Base-by-base conservation (phyloP, 2,797 vertebrate genomes). In the Neostethus bicornis region DNA sequence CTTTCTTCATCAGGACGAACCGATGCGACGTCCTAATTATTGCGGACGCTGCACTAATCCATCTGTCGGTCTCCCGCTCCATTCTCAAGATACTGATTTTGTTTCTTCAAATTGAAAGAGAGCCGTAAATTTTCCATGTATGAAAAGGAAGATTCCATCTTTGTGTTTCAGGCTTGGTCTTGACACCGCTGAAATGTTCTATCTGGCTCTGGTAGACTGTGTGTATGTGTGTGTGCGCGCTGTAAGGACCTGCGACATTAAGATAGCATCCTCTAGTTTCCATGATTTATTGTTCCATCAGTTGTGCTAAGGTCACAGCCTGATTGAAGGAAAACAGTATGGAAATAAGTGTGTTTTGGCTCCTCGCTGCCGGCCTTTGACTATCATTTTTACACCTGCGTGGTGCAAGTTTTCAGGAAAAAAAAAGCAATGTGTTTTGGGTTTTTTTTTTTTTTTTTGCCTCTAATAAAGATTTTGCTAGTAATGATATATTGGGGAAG, bases 251-350 rank as follows among this genome's bases (percentile, higher is more conserved):
- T 75, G 70, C 65, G 75, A 64, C 61, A 71, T 79, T 79, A 82
- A 76, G 80, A 82, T 79, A 58, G 57, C 54, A 62, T 25, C 32
- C 21, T 42, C 73, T 70, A 68, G 66, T 82, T 80, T 76, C 66
- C 63, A 60, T 87, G 87, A 88, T 88, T 87, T 87, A 90, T 88
- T 81, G 76, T 80, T 65, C 55, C 57, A 63, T 75, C 65, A 54
- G 79, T 28, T 6, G 43, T 55, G 64, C 79, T 81, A 84, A 88
- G 85, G 84, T 88, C 85, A 68, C 31, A 42, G 64, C 35, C 65
- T 52, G 75, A 72, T 66, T 67, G 62, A 81, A 66, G 42, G 62
- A 73, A 66, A 75, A 64, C 63, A 54, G 55, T 64, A 60, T 85
- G 78, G 62, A 84, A 85, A 75, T 73, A 25, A 42, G 61, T 66